Conservation (phyloP, 2,888 invertebrate genomes). For the Cephus sareptanus region DNA sequence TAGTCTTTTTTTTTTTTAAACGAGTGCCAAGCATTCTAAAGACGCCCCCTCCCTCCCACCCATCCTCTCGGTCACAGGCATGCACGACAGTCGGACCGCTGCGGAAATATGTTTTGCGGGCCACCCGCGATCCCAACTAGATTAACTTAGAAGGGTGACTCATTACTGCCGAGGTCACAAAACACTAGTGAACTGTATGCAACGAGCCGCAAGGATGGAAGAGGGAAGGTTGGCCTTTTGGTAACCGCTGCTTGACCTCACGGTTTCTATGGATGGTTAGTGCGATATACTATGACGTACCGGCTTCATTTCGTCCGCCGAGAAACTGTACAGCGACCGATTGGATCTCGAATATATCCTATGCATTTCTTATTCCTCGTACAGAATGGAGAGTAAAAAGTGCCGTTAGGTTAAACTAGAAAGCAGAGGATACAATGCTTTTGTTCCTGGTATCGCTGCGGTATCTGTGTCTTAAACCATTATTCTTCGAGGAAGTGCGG, state of each 20-base stretch:
- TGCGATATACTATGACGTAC: neutral
- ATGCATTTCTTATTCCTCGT: neutral
- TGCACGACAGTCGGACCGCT: neutral
- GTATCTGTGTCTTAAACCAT: neutral
- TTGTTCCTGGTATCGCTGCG: neutral
- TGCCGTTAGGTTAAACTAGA: neutral
- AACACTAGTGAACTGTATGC: conserved; percentile 25
- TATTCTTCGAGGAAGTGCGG: neutral
- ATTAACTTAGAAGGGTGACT: conserved; percentile 24
- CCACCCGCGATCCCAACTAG: neutral
- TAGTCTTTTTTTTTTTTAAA: neutral
- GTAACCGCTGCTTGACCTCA: conserved; percentile 28
- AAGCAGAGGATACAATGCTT: neutral
- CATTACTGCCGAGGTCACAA: conserved; percentile 33
- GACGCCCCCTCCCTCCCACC: neutral
- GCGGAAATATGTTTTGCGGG: neutral
- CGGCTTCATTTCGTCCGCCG: neutral
- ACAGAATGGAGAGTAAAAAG: neutral
- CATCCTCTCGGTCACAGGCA: neutral
- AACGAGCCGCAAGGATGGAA: conserved; percentile 21
- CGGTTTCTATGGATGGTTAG: conserved; percentile 4
- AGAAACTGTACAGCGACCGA: neutral
- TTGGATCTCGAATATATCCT: neutral
- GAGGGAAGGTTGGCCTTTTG: conserved; percentile 22
- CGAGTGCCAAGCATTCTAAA: neutral